Conservation (phyloP, 2,888 invertebrate genomes). For the Kuschelorhynchus macadamiae region DNA sequence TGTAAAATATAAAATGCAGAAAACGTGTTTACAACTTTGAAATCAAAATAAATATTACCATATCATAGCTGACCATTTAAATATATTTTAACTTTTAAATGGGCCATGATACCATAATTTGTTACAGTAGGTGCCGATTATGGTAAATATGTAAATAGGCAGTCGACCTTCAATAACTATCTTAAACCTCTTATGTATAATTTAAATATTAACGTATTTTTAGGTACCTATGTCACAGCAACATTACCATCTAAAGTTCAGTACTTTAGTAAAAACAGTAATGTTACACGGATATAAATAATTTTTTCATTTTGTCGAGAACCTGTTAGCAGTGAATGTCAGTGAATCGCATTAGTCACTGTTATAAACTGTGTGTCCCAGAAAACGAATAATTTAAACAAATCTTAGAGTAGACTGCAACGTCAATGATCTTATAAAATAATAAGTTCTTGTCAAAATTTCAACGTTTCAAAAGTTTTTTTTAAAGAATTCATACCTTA, state of each 20-base stretch:
- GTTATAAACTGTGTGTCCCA: not conserved
- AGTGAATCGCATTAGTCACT: not conserved
- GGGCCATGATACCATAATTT: constrained; percentile 14
- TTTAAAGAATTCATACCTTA: no score
- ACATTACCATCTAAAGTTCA: constrained; percentile 16
- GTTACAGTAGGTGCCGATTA: constrained; percentile 18
- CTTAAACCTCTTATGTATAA: constrained; percentile 19
- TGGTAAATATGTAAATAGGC: constrained; percentile 30
- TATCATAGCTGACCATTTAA: not conserved
- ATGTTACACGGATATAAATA: constrained; percentile 9
- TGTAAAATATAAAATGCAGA: no score
- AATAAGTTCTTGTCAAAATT: no score
- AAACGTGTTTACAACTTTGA: no score
- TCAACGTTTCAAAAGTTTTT: no score
- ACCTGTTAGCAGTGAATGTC: constrained; percentile 2
- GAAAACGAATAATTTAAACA: no score
- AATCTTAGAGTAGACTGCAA: no score
- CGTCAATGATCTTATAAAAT: no score
- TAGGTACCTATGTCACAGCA: constrained; percentile 26
- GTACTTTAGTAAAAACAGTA: constrained; percentile 14
- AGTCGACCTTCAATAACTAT: constrained; percentile 24
- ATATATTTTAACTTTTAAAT: constrained; percentile 20
- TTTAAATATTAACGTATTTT: constrained; percentile 38
- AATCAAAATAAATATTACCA: no score
- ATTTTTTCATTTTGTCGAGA: not conserved